Evolutionary conservation across 1,140 invertebrate species (phyloP).

Genomic region (Pseudomyrmex dendroicus): DNA sequence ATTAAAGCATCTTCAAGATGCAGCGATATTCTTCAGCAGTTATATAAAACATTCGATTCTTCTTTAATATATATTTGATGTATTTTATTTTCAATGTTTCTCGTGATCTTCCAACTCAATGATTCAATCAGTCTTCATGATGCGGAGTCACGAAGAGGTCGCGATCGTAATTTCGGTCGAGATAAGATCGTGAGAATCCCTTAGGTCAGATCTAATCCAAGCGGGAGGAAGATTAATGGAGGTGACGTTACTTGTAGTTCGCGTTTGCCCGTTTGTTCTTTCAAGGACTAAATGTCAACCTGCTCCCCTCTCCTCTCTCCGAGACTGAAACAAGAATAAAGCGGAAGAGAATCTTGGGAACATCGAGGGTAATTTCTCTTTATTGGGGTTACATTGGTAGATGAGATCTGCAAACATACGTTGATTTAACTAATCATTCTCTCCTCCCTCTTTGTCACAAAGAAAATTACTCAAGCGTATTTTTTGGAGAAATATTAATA

Average conservation of each 20-base stretch:
- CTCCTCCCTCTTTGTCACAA: neutral
- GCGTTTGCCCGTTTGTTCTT: slow-evolving; percentile 61
- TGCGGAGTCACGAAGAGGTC: slow-evolving; percentile 53
- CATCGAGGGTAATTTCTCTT: slow-evolving; percentile 10
- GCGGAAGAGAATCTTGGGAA: slow-evolving; percentile 55
- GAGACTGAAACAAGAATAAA: slow-evolving; percentile 56
- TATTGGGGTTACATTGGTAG: slow-evolving; percentile 15
- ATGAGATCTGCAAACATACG: neutral
- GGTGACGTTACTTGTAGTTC: slow-evolving; percentile 64
- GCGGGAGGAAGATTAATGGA: slow-evolving; percentile 62
- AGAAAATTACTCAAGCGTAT: neutral
- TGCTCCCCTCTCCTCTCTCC: neutral
- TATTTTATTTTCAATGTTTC: slow-evolving; percentile 36
- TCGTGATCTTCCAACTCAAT: neutral
- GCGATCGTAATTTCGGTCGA: slow-evolving; percentile 58
- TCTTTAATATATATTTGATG: slow-evolving; percentile 25
- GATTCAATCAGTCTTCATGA: slow-evolving; percentile 49
- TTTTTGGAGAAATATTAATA: too few relatives aligned
- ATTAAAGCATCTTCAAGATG: neutral
- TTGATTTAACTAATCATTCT: neutral
- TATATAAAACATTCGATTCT: neutral
- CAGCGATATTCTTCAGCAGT: too few relatives aligned
- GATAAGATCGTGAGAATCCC: slow-evolving; percentile 53
- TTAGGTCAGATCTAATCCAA: slow-evolving; percentile 63
- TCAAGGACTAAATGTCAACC: slow-evolving; percentile 51